phyloP scores from a whole-genome alignment of 2,797 vertebrate genomes.

The Anabas testudineus region DNA sequence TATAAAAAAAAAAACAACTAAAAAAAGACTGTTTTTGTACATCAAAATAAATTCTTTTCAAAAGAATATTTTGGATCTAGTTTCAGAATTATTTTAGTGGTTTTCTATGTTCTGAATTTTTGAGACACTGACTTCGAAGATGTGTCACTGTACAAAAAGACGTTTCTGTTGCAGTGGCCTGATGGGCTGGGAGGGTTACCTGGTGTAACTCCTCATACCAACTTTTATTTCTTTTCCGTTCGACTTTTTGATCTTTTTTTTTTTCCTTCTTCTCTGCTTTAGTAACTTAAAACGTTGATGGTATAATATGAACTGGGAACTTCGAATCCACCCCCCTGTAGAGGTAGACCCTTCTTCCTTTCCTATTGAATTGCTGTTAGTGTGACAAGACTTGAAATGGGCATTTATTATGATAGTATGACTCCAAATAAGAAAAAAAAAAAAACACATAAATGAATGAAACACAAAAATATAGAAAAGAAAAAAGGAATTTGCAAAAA shows the following conservation, averaged over 20 bases:
- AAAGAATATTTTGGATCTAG: slow-evolving; percentile 97
- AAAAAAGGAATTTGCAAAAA: slow-evolving; percentile 68
- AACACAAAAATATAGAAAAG: slow-evolving; percentile 68
- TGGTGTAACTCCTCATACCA: slow-evolving; percentile 91
- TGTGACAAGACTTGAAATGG: slow-evolving; percentile 96
- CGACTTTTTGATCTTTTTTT: slow-evolving; percentile 69
- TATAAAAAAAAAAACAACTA: slow-evolving; percentile 50
- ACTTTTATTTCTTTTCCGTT: slow-evolving; percentile 75
- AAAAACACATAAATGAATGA: slow-evolving; percentile 64
- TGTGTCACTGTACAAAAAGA: slow-evolving; percentile 90
- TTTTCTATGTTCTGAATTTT: slow-evolving; percentile 95
- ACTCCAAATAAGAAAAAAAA: slow-evolving; percentile 79
- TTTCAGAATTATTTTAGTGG: slow-evolving; percentile 99
- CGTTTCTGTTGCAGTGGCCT: slow-evolving; percentile 88
- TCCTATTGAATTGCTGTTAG: slow-evolving; percentile 96
- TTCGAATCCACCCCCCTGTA: slow-evolving; percentile 85
- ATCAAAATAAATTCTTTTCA: slow-evolving; percentile 97
- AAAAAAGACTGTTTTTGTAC: slow-evolving; percentile 98
- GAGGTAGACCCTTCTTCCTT: slow-evolving; percentile 91
- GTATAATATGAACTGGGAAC: slow-evolving; percentile 79
- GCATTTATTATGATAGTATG: slow-evolving; percentile 93
- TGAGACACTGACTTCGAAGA: slow-evolving; percentile 83
- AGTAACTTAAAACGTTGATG: slow-evolving; percentile 88
- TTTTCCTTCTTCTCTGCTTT: slow-evolving; percentile 84
- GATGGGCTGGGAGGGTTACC: slow-evolving; percentile 88